phyloP scores from a whole-genome alignment of 2,797 vertebrate genomes.

The Crypturellus tataupa region DNA sequence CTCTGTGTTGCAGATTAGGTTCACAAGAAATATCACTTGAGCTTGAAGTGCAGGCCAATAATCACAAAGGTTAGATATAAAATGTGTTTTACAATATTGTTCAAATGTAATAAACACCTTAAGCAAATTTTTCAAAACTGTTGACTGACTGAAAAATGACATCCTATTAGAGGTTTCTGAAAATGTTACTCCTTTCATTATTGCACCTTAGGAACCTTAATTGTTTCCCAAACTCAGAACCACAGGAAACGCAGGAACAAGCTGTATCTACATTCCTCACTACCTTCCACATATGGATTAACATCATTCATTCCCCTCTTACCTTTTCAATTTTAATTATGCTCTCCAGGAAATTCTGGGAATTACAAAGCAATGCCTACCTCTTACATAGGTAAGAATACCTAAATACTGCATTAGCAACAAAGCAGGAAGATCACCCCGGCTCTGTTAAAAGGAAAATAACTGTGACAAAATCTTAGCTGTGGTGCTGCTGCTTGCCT shows the following conservation, averaged over 20 bases:
- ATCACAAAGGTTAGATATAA: conserved; percentile 29
- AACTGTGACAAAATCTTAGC: background rate
- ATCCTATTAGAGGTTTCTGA: conserved; percentile 18
- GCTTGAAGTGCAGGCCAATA: background rate
- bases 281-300: background rate
- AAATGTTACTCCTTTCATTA: background rate
- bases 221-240: background rate
- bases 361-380: background rate
- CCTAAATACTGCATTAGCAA: background rate
- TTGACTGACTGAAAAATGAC: background rate
- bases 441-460: background rate
- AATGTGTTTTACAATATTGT: conserved; percentile 33
- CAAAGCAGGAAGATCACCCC: background rate
- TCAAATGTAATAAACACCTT: conserved; percentile 57
- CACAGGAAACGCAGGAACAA: background rate
- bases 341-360: background rate
- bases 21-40: conserved; percentile 26
- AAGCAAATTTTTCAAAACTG: conserved; percentile 32
- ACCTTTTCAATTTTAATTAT: background rate
- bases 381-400: background rate
- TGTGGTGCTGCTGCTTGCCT: background rate
- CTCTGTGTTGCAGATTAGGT: conserved; percentile 1
- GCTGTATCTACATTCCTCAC: background rate
- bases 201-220: background rate
- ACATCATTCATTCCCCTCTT: background rate